phyloP scores from a whole-genome alignment of 1,140 invertebrate species.

The Hycleus cichorii region DNA sequence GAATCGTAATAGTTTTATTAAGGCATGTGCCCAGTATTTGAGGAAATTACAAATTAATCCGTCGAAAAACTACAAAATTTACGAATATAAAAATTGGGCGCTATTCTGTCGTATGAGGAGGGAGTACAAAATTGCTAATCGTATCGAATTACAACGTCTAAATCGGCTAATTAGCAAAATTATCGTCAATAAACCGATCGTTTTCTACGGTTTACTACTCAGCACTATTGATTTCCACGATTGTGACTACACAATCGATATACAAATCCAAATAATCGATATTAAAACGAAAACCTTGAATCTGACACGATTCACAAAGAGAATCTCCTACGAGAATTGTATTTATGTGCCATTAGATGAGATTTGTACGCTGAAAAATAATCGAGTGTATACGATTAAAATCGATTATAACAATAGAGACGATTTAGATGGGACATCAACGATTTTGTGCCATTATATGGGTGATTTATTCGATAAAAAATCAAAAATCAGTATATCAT shows the following conservation, averaged over 20 bases:
- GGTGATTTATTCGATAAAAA: constrained; percentile 21
- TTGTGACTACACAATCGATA: constrained; percentile 11
- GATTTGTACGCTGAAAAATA: constrained; percentile 18
- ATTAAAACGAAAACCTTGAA: constrained; percentile 11
- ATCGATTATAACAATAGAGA: constrained; percentile 26
- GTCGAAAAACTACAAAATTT: neutral
- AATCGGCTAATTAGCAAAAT: constrained; percentile 21
- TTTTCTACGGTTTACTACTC: constrained; percentile 23
- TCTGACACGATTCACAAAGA: constrained; percentile 16
- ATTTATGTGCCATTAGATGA: constrained; percentile 25
- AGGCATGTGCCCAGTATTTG: neutral
- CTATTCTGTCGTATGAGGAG: constrained; percentile 17
- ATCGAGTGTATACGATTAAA: constrained; percentile 28
- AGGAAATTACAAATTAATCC: neutral
- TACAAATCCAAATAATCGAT: constrained; percentile 21
- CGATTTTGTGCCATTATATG: constrained; percentile 32
- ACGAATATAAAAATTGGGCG: neutral
- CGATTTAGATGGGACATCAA: neutral
- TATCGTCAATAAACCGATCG: constrained; percentile 13
- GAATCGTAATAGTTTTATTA: neutral
- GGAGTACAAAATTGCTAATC: constrained; percentile 25
- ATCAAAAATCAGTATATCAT: constrained; percentile 16
- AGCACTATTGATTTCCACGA: constrained; percentile 20
- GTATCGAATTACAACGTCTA: constrained; percentile 17
- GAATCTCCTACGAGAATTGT: constrained; percentile 22